A percentile compares a stretch with the other conserved stretches of the same genome.
Evolutionary conservation across 2,113 vertebrate species (phyloP).

Genomic region (Lepidothrix coronata): DNA sequence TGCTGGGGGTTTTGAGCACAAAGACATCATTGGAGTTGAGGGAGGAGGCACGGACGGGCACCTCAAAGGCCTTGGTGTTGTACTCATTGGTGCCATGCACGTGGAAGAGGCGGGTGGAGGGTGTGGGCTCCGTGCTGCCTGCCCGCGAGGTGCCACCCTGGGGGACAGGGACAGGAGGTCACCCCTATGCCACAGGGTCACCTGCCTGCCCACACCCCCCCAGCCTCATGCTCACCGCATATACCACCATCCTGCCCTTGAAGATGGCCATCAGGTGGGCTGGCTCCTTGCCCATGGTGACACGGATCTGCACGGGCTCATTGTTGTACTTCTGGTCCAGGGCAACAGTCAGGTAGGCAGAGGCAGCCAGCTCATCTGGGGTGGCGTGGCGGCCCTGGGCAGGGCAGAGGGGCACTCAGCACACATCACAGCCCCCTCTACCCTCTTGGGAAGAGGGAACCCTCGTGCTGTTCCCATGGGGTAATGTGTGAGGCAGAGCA

Average conservation of each 20-base stretch:
- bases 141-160: conserved; percentile 80
- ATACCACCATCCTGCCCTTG: conserved; percentile 86
- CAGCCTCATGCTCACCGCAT: conserved; percentile 64
- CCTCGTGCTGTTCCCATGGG: background rate
- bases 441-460: background rate
- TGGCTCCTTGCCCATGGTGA: conserved; percentile 89
- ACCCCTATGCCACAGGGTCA: fast-evolving
- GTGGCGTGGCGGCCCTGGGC: conserved; percentile 82
- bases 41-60: conserved; percentile 67
- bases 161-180: background rate
- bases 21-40: conserved; percentile 91
- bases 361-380: conserved; percentile 80
- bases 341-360: conserved; percentile 78
- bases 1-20: conserved; percentile 79
- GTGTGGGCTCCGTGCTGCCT: background rate
- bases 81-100: conserved; percentile 77
- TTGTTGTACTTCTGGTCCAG: conserved; percentile 84
- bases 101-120: conserved; percentile 80
- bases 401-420: background rate
- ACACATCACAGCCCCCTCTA: fast-evolving
- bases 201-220: fast-evolving
- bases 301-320: conserved; percentile 82
- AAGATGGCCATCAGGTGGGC: conserved; percentile 88
- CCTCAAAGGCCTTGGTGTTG: conserved; percentile 86
- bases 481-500: background rate